These are phyloP conservation scores for Epinotia nisella DNA, from an alignment of 2,888 invertebrate genomes.

Conservation along the genomic window DNA sequence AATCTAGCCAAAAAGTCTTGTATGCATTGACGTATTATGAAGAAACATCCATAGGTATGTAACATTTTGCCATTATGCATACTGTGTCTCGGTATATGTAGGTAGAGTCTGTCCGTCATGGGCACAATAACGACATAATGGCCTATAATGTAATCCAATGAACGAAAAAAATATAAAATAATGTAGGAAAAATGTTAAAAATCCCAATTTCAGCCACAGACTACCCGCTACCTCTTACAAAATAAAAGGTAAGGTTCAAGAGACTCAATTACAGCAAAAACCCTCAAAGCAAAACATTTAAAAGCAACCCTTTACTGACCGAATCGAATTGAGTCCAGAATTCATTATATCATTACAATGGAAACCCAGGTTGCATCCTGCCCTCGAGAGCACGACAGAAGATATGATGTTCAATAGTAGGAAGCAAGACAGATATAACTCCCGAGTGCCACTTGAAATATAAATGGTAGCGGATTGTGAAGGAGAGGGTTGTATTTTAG, in stretches of 20 bases:
- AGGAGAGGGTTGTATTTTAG: conserved; percentile 51
- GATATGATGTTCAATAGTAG: conserved; percentile 47
- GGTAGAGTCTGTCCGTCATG: too few species aligned
- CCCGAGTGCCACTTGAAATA: conserved; percentile 73
- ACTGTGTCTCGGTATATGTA: too few species aligned
- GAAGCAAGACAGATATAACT: conserved; percentile 60
- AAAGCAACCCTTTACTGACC: conserved; percentile 50
- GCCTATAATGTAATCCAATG: not conserved
- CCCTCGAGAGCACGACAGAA: conserved; percentile 35
- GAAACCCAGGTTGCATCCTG: conserved; percentile 47
- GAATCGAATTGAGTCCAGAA: conserved; percentile 47
- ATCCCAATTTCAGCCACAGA: not conserved
- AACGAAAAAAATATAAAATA: not conserved
- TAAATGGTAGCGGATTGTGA: conserved; percentile 79
- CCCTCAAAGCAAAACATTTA: conserved; percentile 46
- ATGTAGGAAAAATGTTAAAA: not conserved
- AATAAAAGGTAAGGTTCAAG: conserved; percentile 14
- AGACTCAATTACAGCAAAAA: conserved; percentile 39
- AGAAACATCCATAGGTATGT: too few species aligned
- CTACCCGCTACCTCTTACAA: conserved; percentile 1
- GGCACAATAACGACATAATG: not conserved
- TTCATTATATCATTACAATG: conserved; percentile 46
- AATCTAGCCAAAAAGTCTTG: too few species aligned
- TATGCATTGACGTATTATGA: too few species aligned
- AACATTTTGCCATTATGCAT: too few species aligned